phyloP scores from a whole-genome alignment of 2,888 invertebrate genomes.

The Morinoia aosen region DNA sequence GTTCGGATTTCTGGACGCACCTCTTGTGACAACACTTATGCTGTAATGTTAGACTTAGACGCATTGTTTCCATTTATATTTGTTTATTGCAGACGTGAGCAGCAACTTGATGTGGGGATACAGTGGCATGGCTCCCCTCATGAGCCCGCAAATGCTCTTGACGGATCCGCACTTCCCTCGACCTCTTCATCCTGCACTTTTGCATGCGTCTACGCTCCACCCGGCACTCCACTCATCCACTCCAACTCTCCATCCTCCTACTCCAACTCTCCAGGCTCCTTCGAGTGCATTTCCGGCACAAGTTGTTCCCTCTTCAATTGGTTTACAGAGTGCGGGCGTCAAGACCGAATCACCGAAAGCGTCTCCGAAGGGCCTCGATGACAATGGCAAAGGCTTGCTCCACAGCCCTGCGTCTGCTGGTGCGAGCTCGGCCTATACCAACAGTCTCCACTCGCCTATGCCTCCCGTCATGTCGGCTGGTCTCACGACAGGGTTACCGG shows the following conservation, averaged over 20 bases:
- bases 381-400: background rate
- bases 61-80: background rate
- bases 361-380: slow-evolving; percentile 26
- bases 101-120: slow-evolving; percentile 39
- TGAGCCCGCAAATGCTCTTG: slow-evolving; percentile 37
- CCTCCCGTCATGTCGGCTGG: slow-evolving; percentile 12
- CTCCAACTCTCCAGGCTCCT: background rate
- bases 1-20: background rate
- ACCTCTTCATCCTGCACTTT: slow-evolving; percentile 20
- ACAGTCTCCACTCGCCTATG: background rate
- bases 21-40: background rate
- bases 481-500: background rate
- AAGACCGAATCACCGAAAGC: slow-evolving; percentile 36
- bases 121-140: slow-evolving; percentile 36
- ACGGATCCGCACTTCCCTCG: slow-evolving; percentile 32
- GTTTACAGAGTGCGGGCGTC: background rate
- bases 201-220: background rate
- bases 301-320: background rate
- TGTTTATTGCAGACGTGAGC: slow-evolving; percentile 27
- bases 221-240: slow-evolving; percentile 15
- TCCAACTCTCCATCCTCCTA: background rate
- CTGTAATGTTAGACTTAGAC: background rate
- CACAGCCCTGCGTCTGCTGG: background rate
- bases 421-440: background rate
- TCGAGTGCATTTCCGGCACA: background rate